Evolutionary conservation across 2,888 invertebrate genomes (phyloP).

Genomic region (Miltochrista miniata): DNA sequence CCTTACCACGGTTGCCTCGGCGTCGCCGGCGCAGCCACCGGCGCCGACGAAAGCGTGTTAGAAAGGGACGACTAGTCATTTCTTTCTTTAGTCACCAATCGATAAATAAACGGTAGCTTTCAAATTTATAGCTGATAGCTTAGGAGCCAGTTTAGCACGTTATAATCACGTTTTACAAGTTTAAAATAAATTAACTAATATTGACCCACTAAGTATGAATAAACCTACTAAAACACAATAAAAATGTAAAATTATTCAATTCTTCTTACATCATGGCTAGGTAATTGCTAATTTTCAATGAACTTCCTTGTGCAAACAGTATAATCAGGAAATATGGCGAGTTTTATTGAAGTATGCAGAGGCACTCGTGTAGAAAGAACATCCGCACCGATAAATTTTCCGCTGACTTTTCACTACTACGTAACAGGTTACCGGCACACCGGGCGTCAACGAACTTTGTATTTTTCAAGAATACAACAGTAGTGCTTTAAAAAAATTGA

Average conservation of each 20-base stretch:
- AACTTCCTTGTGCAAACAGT: neutral
- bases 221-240: neutral
- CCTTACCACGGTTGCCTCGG: conserved; percentile 27
- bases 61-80: conserved; percentile 75
- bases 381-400: conserved; percentile 28
- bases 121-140: conserved; percentile 57
- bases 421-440: conserved; percentile 24
- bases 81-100: conserved; percentile 66
- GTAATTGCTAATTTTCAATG: too few relatives aligned
- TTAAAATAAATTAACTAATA: conserved; percentile 6
- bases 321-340: conserved; percentile 54
- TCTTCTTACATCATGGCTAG: conserved; percentile 1
- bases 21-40: conserved; percentile 31
- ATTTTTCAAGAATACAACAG: conserved; percentile 3
- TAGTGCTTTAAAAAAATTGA: neutral
- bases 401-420: conserved; percentile 32
- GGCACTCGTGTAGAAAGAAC: conserved; percentile 53
- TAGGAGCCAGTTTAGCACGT: conserved; percentile 34
- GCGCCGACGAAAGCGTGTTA: conserved; percentile 68
- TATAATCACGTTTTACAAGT: conserved; percentile 15
- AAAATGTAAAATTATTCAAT: neutral
- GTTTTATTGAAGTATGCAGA: conserved; percentile 35
- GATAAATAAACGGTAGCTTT: conserved; percentile 62
- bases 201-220: neutral
- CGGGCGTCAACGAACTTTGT: conserved; percentile 6